Base-by-base conservation (phyloP, 2,113 vertebrate genomes). In the Datnioides undecimradiatus region DNA sequence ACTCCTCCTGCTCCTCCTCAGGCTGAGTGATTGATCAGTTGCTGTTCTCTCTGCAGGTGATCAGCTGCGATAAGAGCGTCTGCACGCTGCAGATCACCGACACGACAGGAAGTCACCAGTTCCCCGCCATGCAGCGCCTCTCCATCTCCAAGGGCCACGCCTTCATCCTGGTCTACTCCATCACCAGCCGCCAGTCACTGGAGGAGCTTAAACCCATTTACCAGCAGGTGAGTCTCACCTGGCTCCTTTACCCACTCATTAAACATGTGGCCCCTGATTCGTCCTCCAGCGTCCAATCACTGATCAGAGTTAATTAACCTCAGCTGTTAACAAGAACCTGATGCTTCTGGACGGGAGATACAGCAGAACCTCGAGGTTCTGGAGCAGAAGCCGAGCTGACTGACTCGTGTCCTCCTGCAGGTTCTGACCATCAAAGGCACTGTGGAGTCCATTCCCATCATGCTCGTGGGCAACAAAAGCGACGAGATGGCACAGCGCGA, bases 91-190 rank as follows among this genome's bases (percentile, higher is more conserved):
- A 98, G 93, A 98, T 98, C 95, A 98, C 97, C 0, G 97, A 98
- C 95, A 98, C 97, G 51, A 97, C 97, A 0, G 97, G 97, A 88
- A 97, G 97, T 89, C 97, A 98, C 91, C 97, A 98, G 95, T 98
- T 98, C 91, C 97, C 97, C 0, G 97, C 97, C 93, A 97, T 98
- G 97, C 97, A 98, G 94, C 95, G 97, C 1, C 94, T 98, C 23
- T 97, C 97, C 90, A 98, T 98, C 94, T 98, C 97, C 91, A 98
- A 97, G 89, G 97, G 97, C 74, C 97, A 98, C 3, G 97, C 97
- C 89, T 98, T 98, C 94, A 96, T 98, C 89, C 92, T 98, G 83
- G 97, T 98, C 76, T 98, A 96, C 94, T 97, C 97, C 0, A 93
- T 98, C 92, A 98, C 97, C 90, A 97, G 96, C 93, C 95, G 94